Evolutionary conservation across 2,888 invertebrate genomes (phyloP).

Genomic region (Petrolisthes cinctipes): DNA sequence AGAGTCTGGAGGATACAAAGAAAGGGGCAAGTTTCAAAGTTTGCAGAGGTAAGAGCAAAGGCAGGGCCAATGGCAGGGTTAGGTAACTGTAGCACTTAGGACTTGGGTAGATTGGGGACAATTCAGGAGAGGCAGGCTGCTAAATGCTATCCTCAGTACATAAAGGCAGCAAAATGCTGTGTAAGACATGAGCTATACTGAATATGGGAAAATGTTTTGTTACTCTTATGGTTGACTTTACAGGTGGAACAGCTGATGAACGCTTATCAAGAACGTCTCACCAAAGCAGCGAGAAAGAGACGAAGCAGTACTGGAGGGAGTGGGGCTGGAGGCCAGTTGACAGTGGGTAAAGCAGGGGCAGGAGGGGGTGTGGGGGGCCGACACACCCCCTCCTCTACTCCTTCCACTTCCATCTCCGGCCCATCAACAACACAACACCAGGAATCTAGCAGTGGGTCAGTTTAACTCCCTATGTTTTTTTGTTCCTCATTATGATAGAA

Average conservation of each 20-base stretch:
- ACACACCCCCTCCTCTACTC: conserved; percentile 45
- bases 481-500: neutral
- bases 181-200: too few relatives aligned
- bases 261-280: conserved; percentile 61
- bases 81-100: too few relatives aligned
- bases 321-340: conserved; percentile 2
- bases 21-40: neutral
- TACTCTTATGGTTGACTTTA: neutral
- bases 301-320: conserved; percentile 23
- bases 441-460: conserved; percentile 43
- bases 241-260: conserved; percentile 64
- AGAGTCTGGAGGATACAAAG: neutral
- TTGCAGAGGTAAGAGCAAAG: neutral
- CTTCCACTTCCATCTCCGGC: conserved; percentile 30
- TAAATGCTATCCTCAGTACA: too few relatives aligned
- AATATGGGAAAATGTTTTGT: too few relatives aligned
- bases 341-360: conserved; percentile 21
- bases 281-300: conserved; percentile 63
- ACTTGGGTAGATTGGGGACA: too few relatives aligned
- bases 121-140: too few relatives aligned
- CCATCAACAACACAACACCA: conserved; percentile 12
- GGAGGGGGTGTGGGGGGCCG: conserved; percentile 12
- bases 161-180: too few relatives aligned
- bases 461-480: neutral
- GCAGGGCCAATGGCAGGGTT: too few relatives aligned